phyloP scores from a whole-genome alignment of 2,888 invertebrate species.

The Thera britannica region DNA sequence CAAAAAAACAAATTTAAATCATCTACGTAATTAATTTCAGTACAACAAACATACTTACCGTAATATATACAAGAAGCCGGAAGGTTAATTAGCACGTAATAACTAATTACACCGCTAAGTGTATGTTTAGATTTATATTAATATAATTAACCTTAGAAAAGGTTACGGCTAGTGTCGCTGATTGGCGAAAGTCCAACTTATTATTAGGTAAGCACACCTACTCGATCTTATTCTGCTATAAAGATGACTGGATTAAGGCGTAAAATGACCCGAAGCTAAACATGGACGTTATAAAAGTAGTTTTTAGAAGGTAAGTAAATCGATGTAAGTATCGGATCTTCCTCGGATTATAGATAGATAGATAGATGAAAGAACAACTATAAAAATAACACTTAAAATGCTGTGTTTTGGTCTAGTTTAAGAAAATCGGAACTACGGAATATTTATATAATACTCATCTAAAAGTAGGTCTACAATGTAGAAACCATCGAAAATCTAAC shows the following conservation, averaged over 20 bases:
- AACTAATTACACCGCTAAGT: slow-evolving; percentile 43
- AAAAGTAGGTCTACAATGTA: too few relatives aligned
- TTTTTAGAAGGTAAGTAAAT: too few relatives aligned
- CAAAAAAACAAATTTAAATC: not conserved
- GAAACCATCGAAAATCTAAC: too few relatives aligned
- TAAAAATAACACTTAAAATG: too few relatives aligned
- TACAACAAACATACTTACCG: not conserved
- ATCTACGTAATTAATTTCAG: not conserved
- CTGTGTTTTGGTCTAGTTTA: too few relatives aligned
- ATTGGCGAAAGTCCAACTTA: slow-evolving; percentile 70
- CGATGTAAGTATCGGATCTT: too few relatives aligned
- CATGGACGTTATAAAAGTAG: slow-evolving; percentile 4
- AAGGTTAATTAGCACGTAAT: slow-evolving; percentile 43
- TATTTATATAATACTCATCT: too few relatives aligned
- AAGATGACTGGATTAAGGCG: slow-evolving; percentile 41
- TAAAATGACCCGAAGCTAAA: slow-evolving; percentile 33
- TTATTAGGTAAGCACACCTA: slow-evolving; percentile 53
- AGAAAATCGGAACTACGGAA: too few relatives aligned
- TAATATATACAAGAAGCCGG: slow-evolving; percentile 37
- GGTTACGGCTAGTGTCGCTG: slow-evolving; percentile 76
- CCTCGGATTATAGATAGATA: too few relatives aligned
- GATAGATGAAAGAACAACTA: too few relatives aligned
- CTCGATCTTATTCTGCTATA: slow-evolving; percentile 52
- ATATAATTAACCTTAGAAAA: slow-evolving; percentile 75
- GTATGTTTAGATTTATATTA: slow-evolving; percentile 60